A percentile compares a stretch with the other conserved stretches of the same genome.
Conservation (phyloP, 2,888 invertebrate species). For the Latrodectus elegans region DNA sequence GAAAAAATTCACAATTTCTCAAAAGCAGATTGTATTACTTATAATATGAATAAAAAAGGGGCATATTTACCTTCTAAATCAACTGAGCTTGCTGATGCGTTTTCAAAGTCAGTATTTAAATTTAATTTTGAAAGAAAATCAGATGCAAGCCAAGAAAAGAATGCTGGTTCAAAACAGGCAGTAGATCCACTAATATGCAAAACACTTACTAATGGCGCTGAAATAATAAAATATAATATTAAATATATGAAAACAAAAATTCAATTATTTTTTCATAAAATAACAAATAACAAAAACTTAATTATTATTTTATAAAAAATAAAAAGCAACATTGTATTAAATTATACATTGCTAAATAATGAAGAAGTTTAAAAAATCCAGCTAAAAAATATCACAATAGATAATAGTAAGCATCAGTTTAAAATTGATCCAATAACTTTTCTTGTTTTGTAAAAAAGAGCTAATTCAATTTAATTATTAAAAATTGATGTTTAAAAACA, state of each 20-base stretch:
- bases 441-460: too few species aligned
- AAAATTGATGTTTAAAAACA: too few species aligned
- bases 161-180: conserved; percentile 50
- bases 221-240: neutral
- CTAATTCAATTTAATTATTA: too few species aligned
- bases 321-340: neutral
- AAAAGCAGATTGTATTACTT: too few species aligned
- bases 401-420: too few species aligned
- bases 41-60: neutral
- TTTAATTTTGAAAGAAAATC: conserved; percentile 17
- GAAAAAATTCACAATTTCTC: neutral
- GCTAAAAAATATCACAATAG: too few species aligned
- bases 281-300: neutral
- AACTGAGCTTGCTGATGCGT: conserved; percentile 17
- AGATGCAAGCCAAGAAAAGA: conserved; percentile 44
- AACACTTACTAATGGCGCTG: conserved; percentile 33
- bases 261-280: neutral
- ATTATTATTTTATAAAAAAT: neutral
- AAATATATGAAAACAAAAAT: neutral
- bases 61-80: conserved; percentile 42
- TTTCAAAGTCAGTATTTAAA: conserved; percentile 21
- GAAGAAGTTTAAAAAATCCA: too few species aligned
- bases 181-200: conserved; percentile 48
- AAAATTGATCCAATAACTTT: too few species aligned
- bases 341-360: too few species aligned